phyloP scores from a whole-genome alignment of 2,113 vertebrate genomes.

The Cyanoramphus novaezelandiae region DNA sequence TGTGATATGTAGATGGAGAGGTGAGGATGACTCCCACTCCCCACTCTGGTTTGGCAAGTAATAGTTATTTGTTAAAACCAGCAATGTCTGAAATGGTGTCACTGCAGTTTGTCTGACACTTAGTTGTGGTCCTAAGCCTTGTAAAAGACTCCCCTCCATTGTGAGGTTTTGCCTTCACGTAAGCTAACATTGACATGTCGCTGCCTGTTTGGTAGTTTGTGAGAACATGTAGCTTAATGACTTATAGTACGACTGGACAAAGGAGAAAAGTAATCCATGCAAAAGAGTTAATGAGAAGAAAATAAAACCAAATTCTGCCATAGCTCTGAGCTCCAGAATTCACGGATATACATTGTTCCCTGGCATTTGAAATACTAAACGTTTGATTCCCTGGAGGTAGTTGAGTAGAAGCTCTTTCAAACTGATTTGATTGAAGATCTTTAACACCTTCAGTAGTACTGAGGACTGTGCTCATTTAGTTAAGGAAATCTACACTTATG shows the following conservation, averaged over 20 bases:
- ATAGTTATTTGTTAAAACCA: neutral
- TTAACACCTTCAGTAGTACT: neutral
- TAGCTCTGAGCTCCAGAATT: neutral
- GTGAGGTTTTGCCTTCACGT: neutral
- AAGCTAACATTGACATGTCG: accelerated
- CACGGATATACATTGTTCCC: neutral
- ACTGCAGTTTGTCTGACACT: neutral
- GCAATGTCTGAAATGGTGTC: neutral
- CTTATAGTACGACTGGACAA: neutral
- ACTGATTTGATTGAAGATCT: neutral
- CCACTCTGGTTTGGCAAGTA: neutral
- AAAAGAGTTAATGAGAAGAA: neutral
- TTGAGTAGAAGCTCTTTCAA: neutral
- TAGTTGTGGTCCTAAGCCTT: neutral
- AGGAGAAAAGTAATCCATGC: neutral
- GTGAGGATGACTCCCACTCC: neutral
- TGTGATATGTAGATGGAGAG: neutral
- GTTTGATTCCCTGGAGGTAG: neutral
- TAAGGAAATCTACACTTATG: neutral
- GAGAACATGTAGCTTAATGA: neutral
- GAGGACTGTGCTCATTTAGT: neutral
- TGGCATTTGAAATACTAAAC: neutral
- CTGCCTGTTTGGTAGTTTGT: neutral
- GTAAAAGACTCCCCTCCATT: neutral
- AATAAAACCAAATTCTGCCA: neutral